Conservation (phyloP, 1,140 invertebrate genomes). For the Magallana gigas region DNA sequence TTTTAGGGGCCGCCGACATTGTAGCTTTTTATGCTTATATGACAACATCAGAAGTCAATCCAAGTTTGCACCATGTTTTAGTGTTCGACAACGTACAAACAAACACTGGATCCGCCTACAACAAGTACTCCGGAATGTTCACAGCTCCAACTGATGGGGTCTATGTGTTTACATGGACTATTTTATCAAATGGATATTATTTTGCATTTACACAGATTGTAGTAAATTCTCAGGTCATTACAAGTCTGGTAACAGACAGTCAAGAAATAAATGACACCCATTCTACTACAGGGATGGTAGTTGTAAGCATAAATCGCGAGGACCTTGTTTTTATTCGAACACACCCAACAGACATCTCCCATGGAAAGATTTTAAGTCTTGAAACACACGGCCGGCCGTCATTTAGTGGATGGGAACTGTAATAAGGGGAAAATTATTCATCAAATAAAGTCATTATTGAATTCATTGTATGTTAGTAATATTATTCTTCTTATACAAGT, state of each 20-base stretch:
- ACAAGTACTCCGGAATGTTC: constrained; percentile 29
- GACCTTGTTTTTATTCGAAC: constrained; percentile 35
- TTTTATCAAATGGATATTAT: neutral
- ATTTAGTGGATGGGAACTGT: neutral
- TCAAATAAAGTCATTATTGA: too few relatives aligned
- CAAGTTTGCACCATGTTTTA: constrained; percentile 16
- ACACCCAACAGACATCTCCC: neutral
- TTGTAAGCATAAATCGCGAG: neutral
- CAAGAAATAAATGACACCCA: neutral
- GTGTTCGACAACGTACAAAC: constrained; percentile 36
- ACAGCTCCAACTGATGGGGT: constrained; percentile 33
- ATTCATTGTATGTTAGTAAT: too few relatives aligned
- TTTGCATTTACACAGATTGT: constrained; percentile 5
- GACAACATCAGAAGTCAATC: neutral
- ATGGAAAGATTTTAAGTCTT: neutral
- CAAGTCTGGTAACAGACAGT: neutral
- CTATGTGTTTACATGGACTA: constrained; percentile 13
- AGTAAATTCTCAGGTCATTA: constrained; percentile 3
- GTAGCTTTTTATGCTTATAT: constrained; percentile 37
- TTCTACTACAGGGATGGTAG: neutral
- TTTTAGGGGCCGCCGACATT: neutral
- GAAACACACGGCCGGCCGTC: neutral
- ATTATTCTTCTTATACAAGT: too few relatives aligned
- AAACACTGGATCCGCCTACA: constrained; percentile 36
- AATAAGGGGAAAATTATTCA: too few relatives aligned